Evolutionary conservation across 92 coral and sea anemone genomes (phyloP).

Genomic region (Actinostola sp.): DNA sequence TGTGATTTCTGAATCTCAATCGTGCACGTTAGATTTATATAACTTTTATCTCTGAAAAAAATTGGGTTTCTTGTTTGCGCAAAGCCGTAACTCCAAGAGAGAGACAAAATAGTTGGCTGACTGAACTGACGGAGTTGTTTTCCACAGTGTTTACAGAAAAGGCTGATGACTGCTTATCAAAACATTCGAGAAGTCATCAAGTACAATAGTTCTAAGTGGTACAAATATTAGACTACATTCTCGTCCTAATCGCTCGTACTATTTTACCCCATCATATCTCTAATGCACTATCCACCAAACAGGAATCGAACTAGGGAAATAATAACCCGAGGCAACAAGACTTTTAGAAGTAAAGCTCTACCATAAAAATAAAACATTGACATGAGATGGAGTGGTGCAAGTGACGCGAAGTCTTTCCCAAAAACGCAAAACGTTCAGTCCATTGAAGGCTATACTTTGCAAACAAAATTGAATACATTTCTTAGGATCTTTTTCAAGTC

Average conservation of each 20-base stretch:
- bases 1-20: too few relatives aligned
- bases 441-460: constrained; percentile 8
- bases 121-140: not conserved
- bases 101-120: not conserved
- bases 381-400: not conserved
- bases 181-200: constrained; percentile 18
- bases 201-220: constrained; percentile 30
- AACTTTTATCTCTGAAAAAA: too few relatives aligned
- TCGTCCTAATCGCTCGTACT: constrained; percentile 14
- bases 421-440: not conserved
- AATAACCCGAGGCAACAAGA: constrained; percentile 29
- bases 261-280: constrained; percentile 13
- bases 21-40: too few relatives aligned
- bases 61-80: too few relatives aligned
- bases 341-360: not conserved
- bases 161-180: constrained; percentile 13
- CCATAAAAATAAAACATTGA: constrained; percentile 13
- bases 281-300: constrained; percentile 42
- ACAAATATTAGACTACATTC: constrained; percentile 10
- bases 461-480: constrained; percentile 5
- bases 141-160: constrained; percentile 9
- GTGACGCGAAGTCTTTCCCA: not conserved
- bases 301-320: constrained; percentile 20
- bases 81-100: too few relatives aligned
- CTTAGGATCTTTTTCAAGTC: not conserved